Evolutionary conservation across 2,113 vertebrate genomes (phyloP).

Genomic region (Chaetodon trifascialis): DNA sequence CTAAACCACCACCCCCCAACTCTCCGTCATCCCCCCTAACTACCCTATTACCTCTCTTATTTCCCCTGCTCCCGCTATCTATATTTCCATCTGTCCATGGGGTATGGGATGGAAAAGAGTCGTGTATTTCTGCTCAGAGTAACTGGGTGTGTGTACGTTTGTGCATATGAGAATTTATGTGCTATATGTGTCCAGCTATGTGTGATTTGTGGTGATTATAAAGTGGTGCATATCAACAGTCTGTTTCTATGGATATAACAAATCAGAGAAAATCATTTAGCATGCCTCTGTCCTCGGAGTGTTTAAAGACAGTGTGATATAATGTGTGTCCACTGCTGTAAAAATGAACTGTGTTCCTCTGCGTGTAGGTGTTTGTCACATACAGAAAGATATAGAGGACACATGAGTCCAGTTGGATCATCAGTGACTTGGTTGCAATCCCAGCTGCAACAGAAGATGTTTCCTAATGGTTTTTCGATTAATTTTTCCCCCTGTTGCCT

Average conservation of each 20-base stretch:
- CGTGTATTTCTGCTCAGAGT: constrained; percentile 45
- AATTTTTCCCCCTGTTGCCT: constrained; percentile 16
- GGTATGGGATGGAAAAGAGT: constrained; percentile 56
- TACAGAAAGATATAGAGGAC: neutral
- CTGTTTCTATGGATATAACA: constrained; percentile 39
- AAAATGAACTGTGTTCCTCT: constrained; percentile 17
- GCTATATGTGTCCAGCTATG: neutral
- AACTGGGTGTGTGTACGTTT: constrained; percentile 17
- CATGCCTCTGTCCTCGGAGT: constrained; percentile 12
- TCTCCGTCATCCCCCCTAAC: constrained; percentile 43
- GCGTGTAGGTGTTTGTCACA: constrained; percentile 45
- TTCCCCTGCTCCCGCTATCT: constrained; percentile 40
- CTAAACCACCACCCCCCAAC: constrained; percentile 34
- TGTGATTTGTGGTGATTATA: constrained; percentile 34
- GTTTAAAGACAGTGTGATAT: constrained; percentile 23
- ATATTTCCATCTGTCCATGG: constrained; percentile 72
- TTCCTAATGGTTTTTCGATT: constrained; percentile 60
- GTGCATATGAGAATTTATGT: constrained; percentile 1
- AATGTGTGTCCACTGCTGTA: constrained; percentile 1
- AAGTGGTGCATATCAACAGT: constrained; percentile 12
- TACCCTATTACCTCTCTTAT: constrained; percentile 60
- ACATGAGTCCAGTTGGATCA: constrained; percentile 30
- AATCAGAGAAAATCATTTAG: constrained; percentile 30
- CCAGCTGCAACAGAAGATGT: constrained; percentile 70
- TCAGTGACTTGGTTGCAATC: constrained; percentile 58